Evolutionary conservation across 53 echinoderm and acorn worm genomes (phyloP), one percentile per base, ranked within the genome.

Genomic region (Hippasteria phrygiana): DNA sequence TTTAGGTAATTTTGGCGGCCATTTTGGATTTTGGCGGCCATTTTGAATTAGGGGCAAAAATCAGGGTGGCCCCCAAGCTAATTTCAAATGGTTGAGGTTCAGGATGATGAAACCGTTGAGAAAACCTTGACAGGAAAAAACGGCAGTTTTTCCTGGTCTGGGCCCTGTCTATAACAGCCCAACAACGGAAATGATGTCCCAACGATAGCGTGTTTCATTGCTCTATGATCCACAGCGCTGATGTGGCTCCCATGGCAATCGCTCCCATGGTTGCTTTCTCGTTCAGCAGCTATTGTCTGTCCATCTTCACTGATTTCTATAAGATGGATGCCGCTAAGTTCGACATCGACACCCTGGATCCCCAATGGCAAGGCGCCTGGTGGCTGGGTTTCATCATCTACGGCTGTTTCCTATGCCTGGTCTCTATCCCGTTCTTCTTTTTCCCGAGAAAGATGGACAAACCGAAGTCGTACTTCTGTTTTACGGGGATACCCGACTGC

Each of bases 321-420:
- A 71, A 81, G 47, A 79, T 79, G 17, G 69, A 77, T 45, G 87
- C 75, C 26, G 62, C 71, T 28, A 73, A 59, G 4, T 42, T 77
- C n/a, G 74, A 70, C 10, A 39, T 85, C 42, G 71, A 16, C 40
- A 82, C 88, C 28, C 41, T 43, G 70, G 94, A 94, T 77, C 92
- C 94, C 0, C 33, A 75, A 48, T 94, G 92, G 89, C 47, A 87
- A 50, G 91, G 91, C 10, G 91, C 91, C 43, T 91, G 91, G 91
- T 91, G 91, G 91, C 71, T 87, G 35, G 91, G 91, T 8, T 91
- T 62, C 17, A 26, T 91, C 37, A 42, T 87, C 34, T 67, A 29
- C 56, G 83, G 91, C 20, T 66, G 22, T 36, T 67, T 55, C 1
- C 2, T 91, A 2, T 47, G 48, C 0, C 13, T 80, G 31, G 24